These are phyloP conservation scores for Liopterus haemorrhoidalis DNA, from an alignment of 2,888 invertebrate genomes.

Conservation along the genomic window DNA sequence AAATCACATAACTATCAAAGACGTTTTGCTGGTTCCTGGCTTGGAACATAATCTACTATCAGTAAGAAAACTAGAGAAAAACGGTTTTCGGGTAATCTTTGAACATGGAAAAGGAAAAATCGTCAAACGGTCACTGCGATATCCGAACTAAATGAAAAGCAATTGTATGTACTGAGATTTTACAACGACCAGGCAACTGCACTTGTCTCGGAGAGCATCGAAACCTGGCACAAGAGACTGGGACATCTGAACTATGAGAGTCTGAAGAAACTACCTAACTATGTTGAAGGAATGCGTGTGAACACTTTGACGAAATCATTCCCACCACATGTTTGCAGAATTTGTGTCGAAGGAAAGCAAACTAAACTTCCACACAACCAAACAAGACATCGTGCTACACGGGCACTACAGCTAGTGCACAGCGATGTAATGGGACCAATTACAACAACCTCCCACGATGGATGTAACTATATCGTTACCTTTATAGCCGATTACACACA, in stretches of 20 bases:
- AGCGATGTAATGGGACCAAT: too few species aligned
- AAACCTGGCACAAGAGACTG: constrained; percentile 24
- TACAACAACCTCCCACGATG: constrained; percentile 27
- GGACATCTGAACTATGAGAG: constrained; percentile 24
- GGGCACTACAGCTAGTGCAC: constrained; percentile 29
- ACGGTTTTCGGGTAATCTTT: constrained; percentile 28
- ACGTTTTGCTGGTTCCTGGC: constrained; percentile 27
- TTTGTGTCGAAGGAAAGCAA: constrained; percentile 31
- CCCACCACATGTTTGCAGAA: constrained; percentile 16
- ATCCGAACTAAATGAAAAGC: neutral
- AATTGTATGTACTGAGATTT: constrained; percentile 4
- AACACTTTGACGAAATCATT: neutral
- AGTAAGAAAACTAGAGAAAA: constrained; percentile 30
- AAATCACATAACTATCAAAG: constrained; percentile 27
- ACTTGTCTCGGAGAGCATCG: neutral
- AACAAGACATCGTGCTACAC: constrained; percentile 21
- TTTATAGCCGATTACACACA: constrained; percentile 34
- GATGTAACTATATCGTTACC: constrained; percentile 17
- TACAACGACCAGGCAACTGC: neutral
- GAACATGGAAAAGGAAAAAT: constrained; percentile 29
- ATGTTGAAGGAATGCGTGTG: constrained; percentile 9
- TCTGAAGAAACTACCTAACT: constrained; percentile 17
- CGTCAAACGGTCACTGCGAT: constrained; percentile 9
- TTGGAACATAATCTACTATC: constrained; percentile 30
- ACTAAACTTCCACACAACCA: constrained; percentile 13